These are phyloP conservation scores for Acheta domesticus DNA, from an alignment of 2,888 invertebrate species.

Conservation along the genomic window DNA sequence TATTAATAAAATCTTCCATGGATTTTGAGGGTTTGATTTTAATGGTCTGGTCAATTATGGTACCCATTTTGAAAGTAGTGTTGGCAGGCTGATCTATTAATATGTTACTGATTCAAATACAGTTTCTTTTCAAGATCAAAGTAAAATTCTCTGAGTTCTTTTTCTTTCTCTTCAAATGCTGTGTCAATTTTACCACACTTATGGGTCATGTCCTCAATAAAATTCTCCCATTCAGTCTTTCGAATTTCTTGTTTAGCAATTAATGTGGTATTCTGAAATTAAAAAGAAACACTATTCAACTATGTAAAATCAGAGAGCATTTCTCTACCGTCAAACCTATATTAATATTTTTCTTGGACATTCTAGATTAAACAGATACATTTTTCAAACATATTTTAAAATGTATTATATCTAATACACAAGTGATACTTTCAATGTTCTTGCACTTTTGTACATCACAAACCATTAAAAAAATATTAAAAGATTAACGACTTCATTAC, in stretches of 20 bases:
- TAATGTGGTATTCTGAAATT: slow-evolving; percentile 50
- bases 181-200: slow-evolving; percentile 72
- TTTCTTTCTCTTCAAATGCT: slow-evolving; percentile 74
- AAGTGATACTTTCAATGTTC: no score
- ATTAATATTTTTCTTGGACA: no score
- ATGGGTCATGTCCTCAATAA: slow-evolving; percentile 73
- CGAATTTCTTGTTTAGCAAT: slow-evolving; percentile 53
- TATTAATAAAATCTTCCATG: slow-evolving; percentile 55
- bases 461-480: no score
- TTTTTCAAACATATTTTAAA: no score
- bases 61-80: slow-evolving; percentile 20
- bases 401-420: no score
- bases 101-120: slow-evolving; percentile 48
- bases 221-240: slow-evolving; percentile 65
- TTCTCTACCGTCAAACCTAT: no score
- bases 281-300: slow-evolving; percentile 21
- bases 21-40: slow-evolving; percentile 61
- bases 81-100: background rate
- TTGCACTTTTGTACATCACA: no score
- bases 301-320: background rate
- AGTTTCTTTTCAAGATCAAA: slow-evolving; percentile 70
- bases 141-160: slow-evolving; percentile 70
- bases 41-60: slow-evolving; percentile 54
- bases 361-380: no score
- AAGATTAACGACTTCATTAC: no score